Evolutionary conservation across 2,113 vertebrate species (phyloP).

Genomic region (Pteruthius melanotis): DNA sequence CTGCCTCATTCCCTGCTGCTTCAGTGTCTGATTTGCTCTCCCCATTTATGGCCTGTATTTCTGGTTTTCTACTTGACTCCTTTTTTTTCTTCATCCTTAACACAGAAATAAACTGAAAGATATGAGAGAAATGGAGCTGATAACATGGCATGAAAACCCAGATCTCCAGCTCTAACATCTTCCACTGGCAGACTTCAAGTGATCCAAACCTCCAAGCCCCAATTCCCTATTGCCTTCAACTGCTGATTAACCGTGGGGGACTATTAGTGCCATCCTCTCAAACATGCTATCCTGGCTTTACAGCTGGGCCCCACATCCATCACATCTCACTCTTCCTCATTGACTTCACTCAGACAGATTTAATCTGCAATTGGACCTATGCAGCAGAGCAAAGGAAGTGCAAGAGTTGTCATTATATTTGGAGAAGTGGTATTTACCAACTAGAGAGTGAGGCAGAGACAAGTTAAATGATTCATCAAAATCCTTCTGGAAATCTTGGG

Average conservation of each 20-base stretch:
- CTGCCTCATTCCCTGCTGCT: not conserved
- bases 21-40: not conserved
- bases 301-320: not conserved
- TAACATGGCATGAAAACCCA: not conserved
- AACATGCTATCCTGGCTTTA: not conserved
- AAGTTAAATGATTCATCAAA: not conserved
- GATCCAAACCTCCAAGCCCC: not conserved
- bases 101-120: slow-evolving; percentile 81
- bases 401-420: not conserved
- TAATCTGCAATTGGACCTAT: not conserved
- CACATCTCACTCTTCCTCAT: not conserved
- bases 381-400: not conserved
- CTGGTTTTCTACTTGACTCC: not conserved
- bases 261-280: not conserved
- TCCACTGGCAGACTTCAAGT: not conserved
- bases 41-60: not conserved
- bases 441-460: not conserved
- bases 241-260: not conserved
- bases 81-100: slow-evolving; percentile 75
- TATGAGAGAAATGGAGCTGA: not conserved
- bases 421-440: not conserved
- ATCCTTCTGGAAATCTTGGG: not conserved
- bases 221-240: not conserved
- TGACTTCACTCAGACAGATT: not conserved
- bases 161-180: not conserved